phyloP scores from a whole-genome alignment of 2,888 invertebrate species.

The Callyntrura sp. region DNA sequence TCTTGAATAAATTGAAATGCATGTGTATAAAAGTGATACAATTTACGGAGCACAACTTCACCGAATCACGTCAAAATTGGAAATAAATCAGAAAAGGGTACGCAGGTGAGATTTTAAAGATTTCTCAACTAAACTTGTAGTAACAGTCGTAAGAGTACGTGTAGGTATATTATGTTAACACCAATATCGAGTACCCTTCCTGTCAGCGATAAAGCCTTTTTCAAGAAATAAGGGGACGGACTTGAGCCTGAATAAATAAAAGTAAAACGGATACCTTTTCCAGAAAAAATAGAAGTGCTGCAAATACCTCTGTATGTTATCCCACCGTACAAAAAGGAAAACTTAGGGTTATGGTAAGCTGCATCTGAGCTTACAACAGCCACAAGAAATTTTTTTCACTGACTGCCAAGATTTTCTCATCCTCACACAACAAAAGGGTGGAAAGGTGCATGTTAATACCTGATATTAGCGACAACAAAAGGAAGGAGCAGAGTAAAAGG shows the following conservation, averaged over 20 bases:
- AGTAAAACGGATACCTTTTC: conserved; percentile 66
- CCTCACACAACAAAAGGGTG: not conserved
- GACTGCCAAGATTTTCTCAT: not conserved
- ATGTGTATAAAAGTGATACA: conserved; percentile 11
- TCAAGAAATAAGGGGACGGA: conserved; percentile 53
- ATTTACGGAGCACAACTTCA: conserved; percentile 40
- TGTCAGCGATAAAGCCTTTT: conserved; percentile 13
- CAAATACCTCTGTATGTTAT: not conserved
- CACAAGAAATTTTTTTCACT: not conserved
- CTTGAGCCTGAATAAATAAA: conserved; percentile 60
- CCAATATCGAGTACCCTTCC: not conserved
- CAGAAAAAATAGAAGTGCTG: conserved; percentile 40
- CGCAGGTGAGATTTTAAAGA: conserved; percentile 58
- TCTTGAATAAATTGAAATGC: too few relatives aligned
- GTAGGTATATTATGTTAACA: not conserved
- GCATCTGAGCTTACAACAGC: conserved; percentile 1
- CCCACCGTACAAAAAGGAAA: not conserved
- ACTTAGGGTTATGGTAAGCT: not conserved
- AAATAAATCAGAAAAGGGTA: conserved; percentile 56
- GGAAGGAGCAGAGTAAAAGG: not conserved
- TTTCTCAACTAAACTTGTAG: not conserved
- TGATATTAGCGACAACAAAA: not conserved
- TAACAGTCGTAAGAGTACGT: not conserved
- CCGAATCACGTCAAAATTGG: conserved; percentile 21
- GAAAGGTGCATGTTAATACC: conserved; percentile 17